Base-by-base conservation (phyloP, 1,140 invertebrate species). In the Tetranychus urticae region DNA sequence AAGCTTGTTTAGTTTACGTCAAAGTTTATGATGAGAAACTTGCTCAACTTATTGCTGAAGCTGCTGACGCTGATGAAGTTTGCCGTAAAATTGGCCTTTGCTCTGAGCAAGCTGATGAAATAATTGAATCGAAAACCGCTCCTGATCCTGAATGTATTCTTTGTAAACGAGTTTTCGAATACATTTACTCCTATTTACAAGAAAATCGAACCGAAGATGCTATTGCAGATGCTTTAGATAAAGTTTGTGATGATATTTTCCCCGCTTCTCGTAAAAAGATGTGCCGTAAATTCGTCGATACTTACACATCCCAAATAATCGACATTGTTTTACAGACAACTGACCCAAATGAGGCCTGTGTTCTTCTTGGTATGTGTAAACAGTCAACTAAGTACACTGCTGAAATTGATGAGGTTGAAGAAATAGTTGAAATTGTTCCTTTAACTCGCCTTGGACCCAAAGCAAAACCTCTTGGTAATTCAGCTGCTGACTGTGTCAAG, bases 151-250 rank as follows among this genome's bases (percentile, higher is more conserved):
- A 65, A n/a, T 65, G 64, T 47, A 45, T 56, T 31, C 33, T 65
- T 5, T 65, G 64, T 47, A 66, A 66, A 56, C 56, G 46, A 39
- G 33, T 65, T 61, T 52, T 65, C 34, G 14, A 65, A 34, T 50
- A 39, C 31, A 57, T 65, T 12, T 34, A 58, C 33, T 14, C n/a
- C 12, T 23, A 65, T 33, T 37, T 65, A 12, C 64, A 66, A 35
- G 42, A 66, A 34, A 62, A 65, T 39, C n/a, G 23, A 56, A 65
- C 64, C 14, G 59, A 66, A 37, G 47, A 66, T 31, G 42, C 35
- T 7, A 65, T 65, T 59, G 35, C 42, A 7, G 23, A 66, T 23
- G 64, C 61, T 33, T 36, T 65, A 5, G 56, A 66, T 37, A 23
- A 59, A 47, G 64, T 65, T 56, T 65, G 64, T 36, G 60, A 56